Conservation (phyloP, 2,888 invertebrate species). For the Malachius bipustulatus region DNA sequence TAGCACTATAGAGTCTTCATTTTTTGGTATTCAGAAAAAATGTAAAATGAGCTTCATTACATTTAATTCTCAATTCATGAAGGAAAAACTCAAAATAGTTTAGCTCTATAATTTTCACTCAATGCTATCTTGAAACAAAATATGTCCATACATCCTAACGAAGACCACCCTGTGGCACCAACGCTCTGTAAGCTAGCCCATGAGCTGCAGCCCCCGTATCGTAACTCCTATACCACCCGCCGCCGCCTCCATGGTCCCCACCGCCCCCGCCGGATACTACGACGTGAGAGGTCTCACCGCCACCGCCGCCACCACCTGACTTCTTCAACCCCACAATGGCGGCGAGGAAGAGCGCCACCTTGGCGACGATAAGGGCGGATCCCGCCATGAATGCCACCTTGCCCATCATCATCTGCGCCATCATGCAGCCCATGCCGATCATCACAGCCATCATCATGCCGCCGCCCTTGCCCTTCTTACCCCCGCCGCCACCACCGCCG, state of each 20-base stretch:
- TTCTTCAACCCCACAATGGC: conserved; percentile 53
- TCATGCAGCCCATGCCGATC: conserved; percentile 48
- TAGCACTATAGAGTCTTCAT: too few relatives aligned
- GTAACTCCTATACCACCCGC: conserved; percentile 37
- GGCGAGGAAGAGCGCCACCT: conserved; percentile 50
- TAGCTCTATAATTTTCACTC: too few relatives aligned
- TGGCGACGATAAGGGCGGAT: conserved; percentile 53
- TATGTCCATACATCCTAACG: too few relatives aligned
- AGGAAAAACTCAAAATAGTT: too few relatives aligned
- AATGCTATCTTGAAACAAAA: too few relatives aligned
- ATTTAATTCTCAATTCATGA: too few relatives aligned
- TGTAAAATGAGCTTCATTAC: too few relatives aligned
- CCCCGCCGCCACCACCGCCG: conserved; percentile 28
- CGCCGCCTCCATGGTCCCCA: conserved; percentile 22
- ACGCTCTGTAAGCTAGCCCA: conserved; percentile 22
- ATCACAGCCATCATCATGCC: conserved; percentile 48
- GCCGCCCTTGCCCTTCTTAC: conserved; percentile 29
- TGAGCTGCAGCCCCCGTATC: conserved; percentile 17
- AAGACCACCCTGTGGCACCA: too few relatives aligned
- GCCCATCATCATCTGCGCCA: conserved; percentile 54
- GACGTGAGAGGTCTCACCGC: conserved; percentile 35
- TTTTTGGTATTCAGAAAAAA: too few relatives aligned
- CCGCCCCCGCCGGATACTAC: conserved; percentile 44
- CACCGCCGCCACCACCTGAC: conserved; percentile 39
- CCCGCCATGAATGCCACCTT: conserved; percentile 55